Base-by-base conservation (phyloP, 1,140 invertebrate species). In the Onthophagus taurus region DNA sequence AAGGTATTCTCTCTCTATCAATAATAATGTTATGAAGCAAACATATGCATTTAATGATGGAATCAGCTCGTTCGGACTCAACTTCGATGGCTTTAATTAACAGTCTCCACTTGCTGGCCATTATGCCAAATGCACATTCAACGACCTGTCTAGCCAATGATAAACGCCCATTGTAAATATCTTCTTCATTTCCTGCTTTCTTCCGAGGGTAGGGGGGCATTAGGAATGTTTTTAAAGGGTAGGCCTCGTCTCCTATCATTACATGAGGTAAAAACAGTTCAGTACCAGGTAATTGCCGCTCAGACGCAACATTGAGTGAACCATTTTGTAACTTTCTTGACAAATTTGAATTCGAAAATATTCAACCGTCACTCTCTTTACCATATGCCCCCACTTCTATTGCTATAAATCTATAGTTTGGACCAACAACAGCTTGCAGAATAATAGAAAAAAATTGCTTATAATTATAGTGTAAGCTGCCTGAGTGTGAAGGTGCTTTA, bases 311-410 rank as follows among this genome's bases (percentile, higher is more conserved):
- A 9, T 8, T 13, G 4, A 42, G 13, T 11, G 5, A 4, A 17
- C 17, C 23, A 31, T 42, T 42, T 31, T 42, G 13, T 7, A 42
- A 13, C n/a, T 20, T 5, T 31, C 31, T 7, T 14, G 12, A 31
- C n/a, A 35, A 35, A 31, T 23, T 42, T 9, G 20, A 31, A 31
- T 9, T 11, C 30, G 9, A 7, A 36, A 44, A 64, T 44, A 64
- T 51, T 30, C 48, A 49, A 23, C 55, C 58, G 49, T 69, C 67
- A 37, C 59, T 59, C 30, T 63, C 54, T 42, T 62, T 63, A 19
- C 66, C 61, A 50, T 60, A 64, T 24, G 60, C 50, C 18, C 64
- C 66, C 39, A 69, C 57, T 51, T 65, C 57, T 43, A 67, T 54
- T 48, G 51, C 54, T 34, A 59, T 34, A 52, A 63, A 66, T 29